phyloP scores from a whole-genome alignment of 1,140 invertebrate genomes.

The Latrodectus geometricus region DNA sequence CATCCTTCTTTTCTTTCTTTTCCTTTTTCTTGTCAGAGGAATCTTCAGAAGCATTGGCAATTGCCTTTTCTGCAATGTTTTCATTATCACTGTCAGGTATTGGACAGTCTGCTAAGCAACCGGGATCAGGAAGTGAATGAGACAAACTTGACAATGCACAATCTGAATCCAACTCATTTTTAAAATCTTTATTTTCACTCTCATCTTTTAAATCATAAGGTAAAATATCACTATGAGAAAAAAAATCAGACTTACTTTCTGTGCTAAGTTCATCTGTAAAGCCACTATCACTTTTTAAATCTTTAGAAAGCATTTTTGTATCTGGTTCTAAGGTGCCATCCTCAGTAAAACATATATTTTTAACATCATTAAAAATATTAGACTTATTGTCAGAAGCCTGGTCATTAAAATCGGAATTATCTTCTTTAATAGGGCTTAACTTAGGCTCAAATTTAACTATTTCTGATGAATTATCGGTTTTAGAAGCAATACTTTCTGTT shows the following conservation, averaged over 20 bases:
- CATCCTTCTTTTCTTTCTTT: slow-evolving; percentile 64
- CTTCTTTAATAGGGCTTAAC: background rate
- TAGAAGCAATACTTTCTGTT: slow-evolving; percentile 9
- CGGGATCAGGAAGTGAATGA: slow-evolving; percentile 16
- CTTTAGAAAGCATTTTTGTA: slow-evolving; percentile 20
- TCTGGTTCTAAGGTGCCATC: slow-evolving; percentile 5
- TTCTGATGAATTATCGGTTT: slow-evolving; percentile 1
- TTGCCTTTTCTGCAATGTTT: background rate
- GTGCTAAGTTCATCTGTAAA: slow-evolving; percentile 16
- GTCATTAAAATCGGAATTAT: background rate
- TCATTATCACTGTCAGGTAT: slow-evolving; percentile 15
- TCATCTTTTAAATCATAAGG: slow-evolving; percentile 25
- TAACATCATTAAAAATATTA: slow-evolving; percentile 17
- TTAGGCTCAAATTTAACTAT: slow-evolving; percentile 11
- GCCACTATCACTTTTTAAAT: slow-evolving; percentile 34
- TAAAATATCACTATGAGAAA: slow-evolving; percentile 8
- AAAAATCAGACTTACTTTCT: slow-evolving; percentile 33
- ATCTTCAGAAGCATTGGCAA: background rate
- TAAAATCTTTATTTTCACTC: slow-evolving; percentile 4
- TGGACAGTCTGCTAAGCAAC: background rate
- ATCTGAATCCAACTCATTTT: slow-evolving; percentile 17
- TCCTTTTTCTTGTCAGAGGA: slow-evolving; percentile 60
- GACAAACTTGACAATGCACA: slow-evolving; percentile 56
- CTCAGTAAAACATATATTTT: background rate
- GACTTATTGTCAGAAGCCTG: background rate